Base-by-base conservation (phyloP, 2,797 vertebrate species). In the Micromesistius poutassou region DNA sequence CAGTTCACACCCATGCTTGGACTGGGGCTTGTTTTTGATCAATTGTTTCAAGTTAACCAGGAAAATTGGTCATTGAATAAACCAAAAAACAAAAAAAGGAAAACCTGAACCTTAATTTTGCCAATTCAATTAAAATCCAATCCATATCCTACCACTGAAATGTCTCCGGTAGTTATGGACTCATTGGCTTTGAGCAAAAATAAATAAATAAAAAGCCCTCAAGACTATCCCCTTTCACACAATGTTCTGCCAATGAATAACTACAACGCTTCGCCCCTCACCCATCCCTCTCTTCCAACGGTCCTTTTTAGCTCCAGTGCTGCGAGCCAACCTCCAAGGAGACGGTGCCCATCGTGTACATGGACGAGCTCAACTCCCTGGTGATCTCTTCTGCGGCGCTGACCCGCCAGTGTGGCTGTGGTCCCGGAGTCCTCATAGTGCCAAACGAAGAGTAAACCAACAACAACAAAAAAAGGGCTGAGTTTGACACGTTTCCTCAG, bases 351-450 rank as follows among this genome's bases (percentile, higher is more conserved):
- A 75, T 95, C 30, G 10, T 94, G 82, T 94, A 93, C 79, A 16
- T 92, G 88, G 91, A 94, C 25, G 85, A 89, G 25, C 84, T 30
- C 74, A 77, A 76, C 84, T 46, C 83, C 10, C 0, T 92, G 0
- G 80, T 89, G 73, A 86, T 95, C 22, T 90, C 92, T 71, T 86
- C 91, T 0, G 79, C 92, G 71, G 82, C 80, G 33, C 76, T 94
- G 82, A 85, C 79, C 76, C 78, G 80, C 28, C 74, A 86, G 75
- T 95, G 94, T 3, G 87, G 91, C 85, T 95, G 93, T 31, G 46
- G 40, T 25, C 77, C 62, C 3, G 80, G n/a, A 72, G 30, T 46
- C 76, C 30, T 74, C 73, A 74, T 74, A 50, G 84, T 74, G 66
- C 78, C 83, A 19, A 19, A 33, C 9, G 25, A 72, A 55, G 84